These are phyloP conservation scores for Idaea aversata DNA, from an alignment of 2,888 invertebrate genomes.

Conservation along the genomic window DNA sequence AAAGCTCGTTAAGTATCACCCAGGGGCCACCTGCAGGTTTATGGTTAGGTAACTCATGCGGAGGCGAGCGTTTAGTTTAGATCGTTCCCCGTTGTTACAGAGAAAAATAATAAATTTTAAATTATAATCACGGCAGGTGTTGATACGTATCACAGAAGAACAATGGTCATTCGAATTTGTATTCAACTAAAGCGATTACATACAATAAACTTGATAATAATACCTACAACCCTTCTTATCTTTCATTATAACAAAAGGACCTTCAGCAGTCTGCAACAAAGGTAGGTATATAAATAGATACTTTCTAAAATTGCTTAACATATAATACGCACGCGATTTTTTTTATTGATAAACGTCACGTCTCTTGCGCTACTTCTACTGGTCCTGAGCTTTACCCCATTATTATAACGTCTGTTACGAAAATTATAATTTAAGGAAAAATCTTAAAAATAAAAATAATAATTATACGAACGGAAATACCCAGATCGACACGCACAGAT, in stretches of 20 bases:
- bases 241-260: constrained; percentile 14
- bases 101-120: not conserved
- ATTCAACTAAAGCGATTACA: constrained; percentile 24
- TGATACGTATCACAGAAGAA: constrained; percentile 2
- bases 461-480: not conserved
- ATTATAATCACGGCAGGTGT: not conserved
- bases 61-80: not conserved
- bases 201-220: constrained; percentile 22
- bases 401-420: not conserved
- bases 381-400: not conserved
- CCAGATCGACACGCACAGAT: not conserved
- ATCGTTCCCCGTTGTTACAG: not conserved
- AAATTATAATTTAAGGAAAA: not conserved
- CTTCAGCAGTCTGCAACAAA: not conserved
- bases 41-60: no score
- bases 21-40: no score
- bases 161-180: constrained; percentile 22
- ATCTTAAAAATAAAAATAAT: not conserved
- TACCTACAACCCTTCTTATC: constrained; percentile 15
- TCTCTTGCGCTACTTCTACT: no score
- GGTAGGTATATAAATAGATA: not conserved
- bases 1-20: no score
- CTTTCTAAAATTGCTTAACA: no score
- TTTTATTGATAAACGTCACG: no score
- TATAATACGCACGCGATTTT: no score